Conservation (phyloP, 2,113 vertebrate species). For the Seriola aureovittata region DNA sequence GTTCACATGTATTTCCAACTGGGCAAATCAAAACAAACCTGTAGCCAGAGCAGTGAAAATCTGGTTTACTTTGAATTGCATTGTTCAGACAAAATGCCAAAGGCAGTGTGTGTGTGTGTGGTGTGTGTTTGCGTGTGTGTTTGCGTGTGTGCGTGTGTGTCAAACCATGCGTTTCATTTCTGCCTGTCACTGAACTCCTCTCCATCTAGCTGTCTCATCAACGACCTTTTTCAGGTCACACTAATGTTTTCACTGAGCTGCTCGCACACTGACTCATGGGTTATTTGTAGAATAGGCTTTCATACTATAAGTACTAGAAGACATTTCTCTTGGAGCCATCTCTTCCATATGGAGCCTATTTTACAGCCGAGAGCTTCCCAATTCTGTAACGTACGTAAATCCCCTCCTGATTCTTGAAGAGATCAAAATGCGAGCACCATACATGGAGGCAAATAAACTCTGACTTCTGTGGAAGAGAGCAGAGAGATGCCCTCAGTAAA, state of each 20-base stretch:
- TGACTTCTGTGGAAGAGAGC: conserved; percentile 18
- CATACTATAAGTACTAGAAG: conserved; percentile 32
- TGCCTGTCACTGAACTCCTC: conserved; percentile 38
- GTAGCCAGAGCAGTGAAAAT: conserved; percentile 1
- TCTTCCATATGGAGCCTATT: conserved; percentile 12
- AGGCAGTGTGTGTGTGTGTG: conserved; percentile 15
- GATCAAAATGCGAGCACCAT: conserved; percentile 8
- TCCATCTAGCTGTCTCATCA: conserved; percentile 44
- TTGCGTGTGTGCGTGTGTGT: background rate
- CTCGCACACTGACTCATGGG: conserved; percentile 51
- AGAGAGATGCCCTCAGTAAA: background rate
- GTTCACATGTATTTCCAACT: background rate
- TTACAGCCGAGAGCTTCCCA: background rate
- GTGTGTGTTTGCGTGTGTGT: conserved; percentile 8
- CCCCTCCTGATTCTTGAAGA: conserved; percentile 3
- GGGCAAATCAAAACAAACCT: conserved; percentile 1
- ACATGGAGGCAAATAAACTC: conserved; percentile 18
- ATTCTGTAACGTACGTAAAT: conserved; percentile 14
- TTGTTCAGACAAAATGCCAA: conserved; percentile 19
- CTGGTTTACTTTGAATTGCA: conserved; percentile 5
- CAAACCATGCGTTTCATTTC: background rate
- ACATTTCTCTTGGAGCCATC: conserved; percentile 35
- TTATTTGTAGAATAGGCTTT: conserved; percentile 64
- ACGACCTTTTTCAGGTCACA: conserved; percentile 56
- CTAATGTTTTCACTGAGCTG: conserved; percentile 62